A percentile compares a stretch with the other conserved stretches of the same genome.
Conservation (phyloP, 2,888 invertebrate species). For the Julus scanicus region DNA sequence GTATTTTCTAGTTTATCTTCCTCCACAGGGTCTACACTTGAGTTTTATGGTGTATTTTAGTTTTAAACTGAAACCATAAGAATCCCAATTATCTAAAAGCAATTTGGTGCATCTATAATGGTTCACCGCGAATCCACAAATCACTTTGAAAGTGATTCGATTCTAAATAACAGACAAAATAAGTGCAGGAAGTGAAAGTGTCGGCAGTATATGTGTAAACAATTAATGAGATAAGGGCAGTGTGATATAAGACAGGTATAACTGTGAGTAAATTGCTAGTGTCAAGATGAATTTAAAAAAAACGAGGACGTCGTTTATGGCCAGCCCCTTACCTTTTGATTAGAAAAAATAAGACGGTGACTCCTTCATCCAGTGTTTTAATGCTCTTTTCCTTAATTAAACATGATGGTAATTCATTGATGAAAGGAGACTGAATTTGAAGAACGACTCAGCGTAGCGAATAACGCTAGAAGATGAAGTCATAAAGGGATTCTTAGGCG, state of each 20-base stretch:
- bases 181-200: too few species aligned
- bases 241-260: too few species aligned
- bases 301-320: background rate
- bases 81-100: background rate
- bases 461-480: background rate
- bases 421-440: constrained; percentile 12
- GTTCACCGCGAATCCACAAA: background rate
- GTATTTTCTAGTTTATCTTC: background rate
- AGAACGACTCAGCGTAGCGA: background rate
- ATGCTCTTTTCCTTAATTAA: constrained; percentile 43
- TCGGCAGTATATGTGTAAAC: too few species aligned
- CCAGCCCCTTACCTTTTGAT: background rate
- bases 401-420: constrained; percentile 40
- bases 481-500: constrained; percentile 45
- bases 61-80: constrained; percentile 6
- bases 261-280: too few species aligned
- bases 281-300: background rate
- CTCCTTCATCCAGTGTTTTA: background rate
- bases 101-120: background rate
- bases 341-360: background rate
- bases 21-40: background rate
- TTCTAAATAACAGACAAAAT: background rate
- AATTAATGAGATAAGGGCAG: too few species aligned
- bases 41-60: background rate
- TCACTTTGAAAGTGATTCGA: background rate